phyloP scores from a whole-genome alignment of 2,888 invertebrate species.

The Calliphora vomitoria region DNA sequence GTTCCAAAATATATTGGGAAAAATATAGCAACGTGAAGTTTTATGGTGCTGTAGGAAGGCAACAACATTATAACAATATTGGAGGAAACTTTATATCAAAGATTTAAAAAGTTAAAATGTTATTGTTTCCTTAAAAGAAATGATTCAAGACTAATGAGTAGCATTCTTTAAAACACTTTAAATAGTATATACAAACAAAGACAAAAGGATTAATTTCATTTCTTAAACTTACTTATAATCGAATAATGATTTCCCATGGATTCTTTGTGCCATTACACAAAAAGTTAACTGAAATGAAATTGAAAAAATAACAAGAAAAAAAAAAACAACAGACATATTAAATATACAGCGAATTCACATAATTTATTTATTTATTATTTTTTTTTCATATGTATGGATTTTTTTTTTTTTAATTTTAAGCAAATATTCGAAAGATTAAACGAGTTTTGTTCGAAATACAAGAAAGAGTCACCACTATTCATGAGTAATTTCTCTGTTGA shows the following conservation, averaged over 20 bases:
- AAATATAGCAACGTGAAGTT: too few species aligned
- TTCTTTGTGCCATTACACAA: slow-evolving; percentile 47
- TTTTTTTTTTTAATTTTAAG: slow-evolving; percentile 18
- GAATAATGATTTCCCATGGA: slow-evolving; percentile 59
- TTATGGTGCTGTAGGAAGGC: too few species aligned
- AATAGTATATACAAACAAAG: slow-evolving; percentile 31
- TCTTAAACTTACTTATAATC: slow-evolving; percentile 60
- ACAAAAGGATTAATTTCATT: slow-evolving; percentile 38
- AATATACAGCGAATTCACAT: slow-evolving; percentile 1
- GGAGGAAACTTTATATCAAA: too few species aligned
- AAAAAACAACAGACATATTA: slow-evolving; percentile 13
- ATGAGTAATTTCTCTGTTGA: slow-evolving; percentile 13
- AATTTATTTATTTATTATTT: slow-evolving; percentile 15
- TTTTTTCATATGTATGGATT: not conserved
- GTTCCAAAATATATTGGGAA: too few species aligned
- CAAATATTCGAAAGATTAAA: slow-evolving; percentile 31
- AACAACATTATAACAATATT: too few species aligned
- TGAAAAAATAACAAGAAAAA: slow-evolving; percentile 30
- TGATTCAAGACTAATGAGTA: not conserved
- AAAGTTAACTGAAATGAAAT: slow-evolving; percentile 61
- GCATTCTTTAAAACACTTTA: not conserved
- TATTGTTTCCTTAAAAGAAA: not conserved
- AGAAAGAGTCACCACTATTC: slow-evolving; percentile 11
- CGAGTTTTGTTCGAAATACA: slow-evolving; percentile 32
- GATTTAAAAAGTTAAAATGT: not conserved